These are phyloP conservation scores for Edolisoma coerulescens DNA, from an alignment of 2,113 vertebrate species.

Conservation along the genomic window DNA sequence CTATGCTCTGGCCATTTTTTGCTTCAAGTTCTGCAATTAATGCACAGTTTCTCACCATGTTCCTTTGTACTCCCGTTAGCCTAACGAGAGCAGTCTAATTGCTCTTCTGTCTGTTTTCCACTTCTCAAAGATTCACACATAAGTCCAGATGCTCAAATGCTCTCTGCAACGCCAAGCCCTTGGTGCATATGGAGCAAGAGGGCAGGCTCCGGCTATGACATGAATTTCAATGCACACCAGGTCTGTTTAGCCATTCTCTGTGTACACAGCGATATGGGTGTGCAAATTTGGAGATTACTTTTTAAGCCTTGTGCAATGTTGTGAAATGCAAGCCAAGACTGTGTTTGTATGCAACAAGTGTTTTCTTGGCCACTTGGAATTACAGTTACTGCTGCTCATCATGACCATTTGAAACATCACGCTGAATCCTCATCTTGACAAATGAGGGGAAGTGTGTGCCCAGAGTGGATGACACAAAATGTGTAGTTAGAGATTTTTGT, in stretches of 20 bases:
- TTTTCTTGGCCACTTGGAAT: neutral
- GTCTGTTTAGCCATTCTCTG: neutral
- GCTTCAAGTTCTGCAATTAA: neutral
- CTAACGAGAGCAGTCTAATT: neutral
- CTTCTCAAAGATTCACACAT: neutral
- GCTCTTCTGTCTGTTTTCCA: neutral
- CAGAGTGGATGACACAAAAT: neutral
- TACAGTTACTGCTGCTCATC: neutral
- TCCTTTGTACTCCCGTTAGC: neutral
- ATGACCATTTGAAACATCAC: neutral
- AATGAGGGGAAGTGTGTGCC: neutral
- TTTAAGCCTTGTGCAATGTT: neutral
- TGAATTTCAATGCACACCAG: neutral
- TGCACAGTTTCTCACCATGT: neutral
- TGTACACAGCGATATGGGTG: fast-evolving
- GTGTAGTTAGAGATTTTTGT: neutral
- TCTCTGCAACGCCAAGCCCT: neutral
- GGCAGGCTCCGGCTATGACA: neutral
- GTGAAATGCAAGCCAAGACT: neutral
- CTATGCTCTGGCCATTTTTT: neutral
- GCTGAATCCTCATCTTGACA: neutral
- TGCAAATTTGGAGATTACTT: neutral
- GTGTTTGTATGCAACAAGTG: neutral
- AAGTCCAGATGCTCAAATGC: neutral
- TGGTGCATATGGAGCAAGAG: neutral